These are phyloP conservation scores for Delia radicum DNA, from an alignment of 1,140 invertebrate genomes.

Conservation along the genomic window DNA sequence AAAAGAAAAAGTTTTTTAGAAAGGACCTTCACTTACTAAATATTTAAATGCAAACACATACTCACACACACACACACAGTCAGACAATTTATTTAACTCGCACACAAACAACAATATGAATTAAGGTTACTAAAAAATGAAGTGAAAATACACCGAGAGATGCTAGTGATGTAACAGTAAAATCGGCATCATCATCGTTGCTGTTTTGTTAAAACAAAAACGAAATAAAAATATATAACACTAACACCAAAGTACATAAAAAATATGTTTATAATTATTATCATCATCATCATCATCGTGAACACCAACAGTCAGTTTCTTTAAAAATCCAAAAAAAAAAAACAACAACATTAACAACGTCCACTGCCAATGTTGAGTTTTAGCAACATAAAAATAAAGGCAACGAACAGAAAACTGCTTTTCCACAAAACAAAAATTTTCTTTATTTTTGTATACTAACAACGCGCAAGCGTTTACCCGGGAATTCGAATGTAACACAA, in stretches of 20 bases:
- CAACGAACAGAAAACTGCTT: background rate
- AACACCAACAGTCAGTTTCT: background rate
- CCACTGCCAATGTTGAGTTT: background rate
- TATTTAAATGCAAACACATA: background rate
- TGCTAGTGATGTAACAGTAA: background rate
- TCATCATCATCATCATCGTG: background rate
- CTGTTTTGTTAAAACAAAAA: background rate
- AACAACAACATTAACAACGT: background rate
- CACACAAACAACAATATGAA: too few species aligned
- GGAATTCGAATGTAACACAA: conserved; percentile 41
- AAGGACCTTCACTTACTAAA: background rate
- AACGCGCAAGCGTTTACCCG: conserved; percentile 54
- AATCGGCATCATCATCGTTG: background rate
- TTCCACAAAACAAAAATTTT: conserved; percentile 25
- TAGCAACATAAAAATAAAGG: background rate
- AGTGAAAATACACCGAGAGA: background rate
- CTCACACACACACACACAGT: background rate
- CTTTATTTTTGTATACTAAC: background rate
- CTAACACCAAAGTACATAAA: background rate
- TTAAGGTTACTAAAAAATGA: too few species aligned
- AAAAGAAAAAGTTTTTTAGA: background rate
- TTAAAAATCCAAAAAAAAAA: background rate
- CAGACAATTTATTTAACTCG: background rate
- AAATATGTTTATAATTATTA: background rate
- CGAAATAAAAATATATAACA: background rate